Evolutionary conservation across 1,140 invertebrate genomes (phyloP), one percentile per base, ranked within the genome.

Genomic region (Megalopta genalis): DNA sequence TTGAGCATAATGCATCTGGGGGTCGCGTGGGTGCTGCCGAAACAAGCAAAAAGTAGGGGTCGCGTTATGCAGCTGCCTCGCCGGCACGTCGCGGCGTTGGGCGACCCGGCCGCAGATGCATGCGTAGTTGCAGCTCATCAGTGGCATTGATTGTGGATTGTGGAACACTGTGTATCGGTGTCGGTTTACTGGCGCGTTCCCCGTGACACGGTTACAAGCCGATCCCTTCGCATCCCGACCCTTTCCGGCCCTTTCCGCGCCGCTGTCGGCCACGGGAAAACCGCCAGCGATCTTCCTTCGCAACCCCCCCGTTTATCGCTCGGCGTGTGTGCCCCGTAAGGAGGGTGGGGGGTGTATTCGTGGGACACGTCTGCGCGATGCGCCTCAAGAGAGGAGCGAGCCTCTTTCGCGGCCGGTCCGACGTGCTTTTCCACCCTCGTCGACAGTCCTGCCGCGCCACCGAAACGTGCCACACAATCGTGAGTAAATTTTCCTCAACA

Each of bases 371-470:
- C 86, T 89, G 86, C 86, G 88, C 88, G 86, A 80, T 86, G 71
- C 73, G 80, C 42, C 39, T n/a, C 69, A 32, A 52, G 63, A 73
- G 46, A 67, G 46, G 69, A 83, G 69, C 64, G 77, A 82, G 82
- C 63, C 81, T 81, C 78, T 85, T 88, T 87, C 86, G 83, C 85
- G 84, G 83, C 86, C 73, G 80, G 81, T 75, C 80, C 82, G 79
- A 80, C 80, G 78, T 67, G 84, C 79, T 87, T 89, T 88, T 84
- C 87, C 85, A 83, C 88, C 87, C 81, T 89, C 86, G 88, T 82
- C 81, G 89, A 84, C 91, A 93, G 92, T 93, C 90, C 90, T 90
- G 90, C 92, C 91, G 92, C 89, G 92, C 86, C 91, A 89, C 87
- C 90, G 91, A 90, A 89, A 90, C 91, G 90, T 88, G 90, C 86